phyloP scores from a whole-genome alignment of 2,113 vertebrate genomes.

The Coregonus clupeaformis region DNA sequence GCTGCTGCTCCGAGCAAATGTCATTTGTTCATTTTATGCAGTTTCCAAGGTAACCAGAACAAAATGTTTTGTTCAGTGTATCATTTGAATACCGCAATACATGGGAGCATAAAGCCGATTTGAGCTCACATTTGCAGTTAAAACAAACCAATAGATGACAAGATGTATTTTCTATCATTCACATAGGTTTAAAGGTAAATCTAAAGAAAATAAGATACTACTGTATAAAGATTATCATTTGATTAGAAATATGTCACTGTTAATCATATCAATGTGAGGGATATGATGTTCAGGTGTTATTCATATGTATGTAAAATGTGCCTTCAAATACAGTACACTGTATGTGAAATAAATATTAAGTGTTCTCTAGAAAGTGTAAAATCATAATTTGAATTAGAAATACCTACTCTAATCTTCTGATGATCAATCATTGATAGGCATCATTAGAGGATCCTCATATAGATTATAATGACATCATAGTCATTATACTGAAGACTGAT shows the following conservation, averaged over 20 bases:
- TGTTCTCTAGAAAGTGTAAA: neutral
- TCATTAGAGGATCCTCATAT: neutral
- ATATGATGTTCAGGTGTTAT: neutral
- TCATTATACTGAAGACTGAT: neutral
- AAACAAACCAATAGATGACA: conserved; percentile 1
- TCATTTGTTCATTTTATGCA: conserved; percentile 39
- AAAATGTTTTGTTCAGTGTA: conserved; percentile 41
- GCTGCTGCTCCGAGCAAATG: conserved; percentile 15
- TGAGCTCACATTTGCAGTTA: conserved; percentile 11
- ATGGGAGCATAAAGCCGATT: conserved; percentile 23
- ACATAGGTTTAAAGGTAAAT: neutral
- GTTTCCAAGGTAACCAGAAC: conserved; percentile 57
- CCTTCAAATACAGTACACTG: neutral
- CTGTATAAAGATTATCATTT: neutral
- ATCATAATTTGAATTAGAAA: neutral
- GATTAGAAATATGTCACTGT: neutral
- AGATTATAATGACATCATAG: neutral
- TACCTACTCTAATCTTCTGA: neutral
- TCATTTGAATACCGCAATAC: conserved; percentile 42
- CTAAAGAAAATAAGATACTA: neutral
- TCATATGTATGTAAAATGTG: neutral
- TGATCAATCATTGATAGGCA: neutral
- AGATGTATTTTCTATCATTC: conserved; percentile 1
- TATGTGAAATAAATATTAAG: neutral
- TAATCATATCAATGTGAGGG: neutral